Percentiles rank a stretch among this genome's conserved stretches.
Conservation (phyloP, 2,113 vertebrate genomes). For the Cephalopholis sonnerati region DNA sequence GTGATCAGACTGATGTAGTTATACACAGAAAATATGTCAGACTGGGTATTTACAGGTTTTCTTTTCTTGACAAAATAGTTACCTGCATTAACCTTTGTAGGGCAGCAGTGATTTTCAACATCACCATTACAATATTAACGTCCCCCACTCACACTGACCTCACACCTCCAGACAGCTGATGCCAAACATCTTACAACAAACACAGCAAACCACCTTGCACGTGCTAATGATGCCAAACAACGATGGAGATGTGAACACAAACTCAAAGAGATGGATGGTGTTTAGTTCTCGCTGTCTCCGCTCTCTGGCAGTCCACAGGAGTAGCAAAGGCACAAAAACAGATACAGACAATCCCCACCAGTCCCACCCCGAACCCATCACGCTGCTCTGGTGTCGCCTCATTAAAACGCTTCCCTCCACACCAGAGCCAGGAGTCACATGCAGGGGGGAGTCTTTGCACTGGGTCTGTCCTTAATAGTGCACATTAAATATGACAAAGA, state of each 20-base stretch:
- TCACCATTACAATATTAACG: slow-evolving; percentile 25
- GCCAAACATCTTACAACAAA: slow-evolving; percentile 22
- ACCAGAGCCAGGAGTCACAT: slow-evolving; percentile 18
- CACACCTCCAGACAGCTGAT: slow-evolving; percentile 1
- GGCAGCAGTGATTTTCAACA: slow-evolving; percentile 55
- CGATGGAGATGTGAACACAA: slow-evolving; percentile 25
- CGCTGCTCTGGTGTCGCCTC: slow-evolving; percentile 12
- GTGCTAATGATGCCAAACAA: slow-evolving; percentile 28
- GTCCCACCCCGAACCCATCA: slow-evolving; percentile 15
- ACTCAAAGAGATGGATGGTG: slow-evolving; percentile 55
- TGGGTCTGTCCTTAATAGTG: slow-evolving; percentile 80
- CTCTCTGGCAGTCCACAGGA: slow-evolving; percentile 75
- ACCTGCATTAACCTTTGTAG: slow-evolving; percentile 58
- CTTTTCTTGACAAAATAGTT: slow-evolving; percentile 25
- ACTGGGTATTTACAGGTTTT: background rate
- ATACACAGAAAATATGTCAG: slow-evolving; percentile 4
- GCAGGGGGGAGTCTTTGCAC: slow-evolving; percentile 48
- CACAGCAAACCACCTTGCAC: slow-evolving; percentile 37
- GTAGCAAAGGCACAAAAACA: slow-evolving; percentile 86
- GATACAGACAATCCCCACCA: slow-evolving; percentile 61
- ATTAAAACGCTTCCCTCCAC: slow-evolving; percentile 1
- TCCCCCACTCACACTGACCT: slow-evolving; percentile 11
- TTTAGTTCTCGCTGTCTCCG: slow-evolving; percentile 60
- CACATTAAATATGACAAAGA: slow-evolving; percentile 86
- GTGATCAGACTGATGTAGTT: slow-evolving; percentile 5